Evolutionary conservation across 37 sponge, comb jelly and placozoan species (phyloP), one percentile per base, ranked within the genome.

Genomic region (Ephydatia muelleri): DNA sequence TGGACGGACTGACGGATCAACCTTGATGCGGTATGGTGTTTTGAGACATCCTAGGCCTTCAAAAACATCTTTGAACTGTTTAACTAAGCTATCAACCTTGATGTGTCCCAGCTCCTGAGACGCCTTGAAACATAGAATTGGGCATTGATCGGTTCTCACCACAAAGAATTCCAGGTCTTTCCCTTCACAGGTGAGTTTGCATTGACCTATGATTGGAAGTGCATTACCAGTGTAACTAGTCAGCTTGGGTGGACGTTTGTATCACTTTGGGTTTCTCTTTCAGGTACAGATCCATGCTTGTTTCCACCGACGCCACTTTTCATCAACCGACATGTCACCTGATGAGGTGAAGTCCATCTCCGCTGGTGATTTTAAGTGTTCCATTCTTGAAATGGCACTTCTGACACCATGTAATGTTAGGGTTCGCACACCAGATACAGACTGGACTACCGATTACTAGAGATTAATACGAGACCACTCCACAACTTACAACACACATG

Each of bases 351-450:
- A 69, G 30, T 69, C 70, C 70, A 69, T 30, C 30, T 69, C 70
- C 30, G 29, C 70, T 29, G 70, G 8, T 69, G 70, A 9, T 69
- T 69, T 69, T 29, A 69, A 69, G 30, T 11, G 27, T 30, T 69
- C 70, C 70, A 69, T 69, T 27, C 27, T 69, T 27, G 30, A 29
- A 69, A 69, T 69, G 30, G 29, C 70, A 69, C 70, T 69, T 8
- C 70, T 69, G 70, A 69, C 70, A 69, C 70, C 70, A 69, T 69
- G 70, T 69, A 69, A 69, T 30, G 70, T 69, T 69, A 43, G 43
- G 43, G 43, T 43, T 43, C 6, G 43, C 43, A 43, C 43, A 43
- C 43, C 43, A 43, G 43, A 43, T 43, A 43, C 43, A 6, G 43
- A 43, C 43, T 43, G 43, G 43, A 43, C 43, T 43, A 43, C 43